These are phyloP conservation scores for Atherinosoma microstoma DNA, from an alignment of 2,797 vertebrate genomes.

Conservation along the genomic window DNA sequence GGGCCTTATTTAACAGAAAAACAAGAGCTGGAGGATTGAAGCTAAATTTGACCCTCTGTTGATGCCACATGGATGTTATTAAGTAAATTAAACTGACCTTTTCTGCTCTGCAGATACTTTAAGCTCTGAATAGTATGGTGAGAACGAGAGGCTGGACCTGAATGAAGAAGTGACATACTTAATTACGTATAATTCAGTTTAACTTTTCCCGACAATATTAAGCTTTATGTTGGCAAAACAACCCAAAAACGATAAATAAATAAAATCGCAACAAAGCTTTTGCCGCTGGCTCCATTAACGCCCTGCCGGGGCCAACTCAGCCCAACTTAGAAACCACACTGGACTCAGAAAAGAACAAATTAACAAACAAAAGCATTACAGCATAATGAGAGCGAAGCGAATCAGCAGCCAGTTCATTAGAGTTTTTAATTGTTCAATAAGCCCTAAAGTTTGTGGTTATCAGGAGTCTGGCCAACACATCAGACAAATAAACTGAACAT, in stretches of 20 bases:
- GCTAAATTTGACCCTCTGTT: constrained; percentile 4
- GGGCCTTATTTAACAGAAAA: background rate
- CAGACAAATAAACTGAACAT: constrained; percentile 40
- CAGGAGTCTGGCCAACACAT: background rate
- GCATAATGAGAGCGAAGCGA: constrained; percentile 42
- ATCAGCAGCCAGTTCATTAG: constrained; percentile 54
- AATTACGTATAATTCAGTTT: background rate
- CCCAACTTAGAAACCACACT: constrained; percentile 37
- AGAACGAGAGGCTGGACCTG: background rate
- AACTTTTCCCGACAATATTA: background rate
- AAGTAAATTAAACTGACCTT: constrained; percentile 7
- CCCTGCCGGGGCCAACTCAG: constrained; percentile 47
- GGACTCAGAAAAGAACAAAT: constrained; percentile 28
- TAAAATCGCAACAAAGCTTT: constrained; percentile 1
- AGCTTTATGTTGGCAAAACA: background rate
- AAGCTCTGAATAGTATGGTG: background rate
- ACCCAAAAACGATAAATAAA: no score
- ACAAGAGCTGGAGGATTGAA: background rate
- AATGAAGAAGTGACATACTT: constrained; percentile 11
- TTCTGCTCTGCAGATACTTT: constrained; percentile 11
- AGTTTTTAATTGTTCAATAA: constrained; percentile 18
- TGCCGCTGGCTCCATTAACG: constrained; percentile 20
- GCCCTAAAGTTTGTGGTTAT: constrained; percentile 48
- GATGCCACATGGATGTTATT: constrained; percentile 33
- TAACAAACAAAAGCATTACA: background rate